phyloP scores from a whole-genome alignment of 1,140 invertebrate genomes.

The Adelges cooleyi region DNA sequence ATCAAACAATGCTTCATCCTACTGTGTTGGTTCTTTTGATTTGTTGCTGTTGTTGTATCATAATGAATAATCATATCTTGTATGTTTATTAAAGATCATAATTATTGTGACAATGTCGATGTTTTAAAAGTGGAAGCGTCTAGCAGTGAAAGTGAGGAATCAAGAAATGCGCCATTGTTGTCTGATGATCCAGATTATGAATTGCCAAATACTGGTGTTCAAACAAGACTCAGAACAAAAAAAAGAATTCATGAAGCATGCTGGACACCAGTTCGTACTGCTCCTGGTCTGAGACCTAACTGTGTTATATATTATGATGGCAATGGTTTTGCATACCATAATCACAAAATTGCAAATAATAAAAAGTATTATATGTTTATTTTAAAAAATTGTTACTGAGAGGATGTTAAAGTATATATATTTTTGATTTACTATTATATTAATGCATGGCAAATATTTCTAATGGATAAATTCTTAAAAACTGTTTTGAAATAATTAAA shows the following conservation, averaged over 20 bases:
- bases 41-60: no score
- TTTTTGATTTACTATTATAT: no score
- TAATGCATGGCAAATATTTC: no score
- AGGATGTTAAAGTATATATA: no score
- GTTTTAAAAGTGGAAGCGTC: background rate
- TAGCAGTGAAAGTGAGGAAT: slow-evolving; percentile 16
- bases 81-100: no score
- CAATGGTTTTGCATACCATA: slow-evolving; percentile 22
- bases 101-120: slow-evolving; percentile 22
- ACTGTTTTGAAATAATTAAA: no score
- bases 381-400: no score
- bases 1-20: no score
- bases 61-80: no score
- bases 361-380: slow-evolving; percentile 17
- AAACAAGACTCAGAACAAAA: slow-evolving; percentile 6
- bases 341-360: slow-evolving; percentile 19
- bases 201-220: background rate
- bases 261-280: slow-evolving; percentile 17
- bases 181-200: slow-evolving; percentile 19
- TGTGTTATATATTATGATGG: slow-evolving; percentile 23
- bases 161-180: slow-evolving; percentile 5
- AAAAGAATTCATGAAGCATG: background rate
- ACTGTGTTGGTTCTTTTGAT: no score
- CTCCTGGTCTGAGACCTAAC: slow-evolving; percentile 15
- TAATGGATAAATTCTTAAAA: no score